Percentiles rank a stretch among this genome's conserved stretches.
Conservation (phyloP, 1,140 invertebrate genomes). For the Pseudobourletiella spinata region DNA sequence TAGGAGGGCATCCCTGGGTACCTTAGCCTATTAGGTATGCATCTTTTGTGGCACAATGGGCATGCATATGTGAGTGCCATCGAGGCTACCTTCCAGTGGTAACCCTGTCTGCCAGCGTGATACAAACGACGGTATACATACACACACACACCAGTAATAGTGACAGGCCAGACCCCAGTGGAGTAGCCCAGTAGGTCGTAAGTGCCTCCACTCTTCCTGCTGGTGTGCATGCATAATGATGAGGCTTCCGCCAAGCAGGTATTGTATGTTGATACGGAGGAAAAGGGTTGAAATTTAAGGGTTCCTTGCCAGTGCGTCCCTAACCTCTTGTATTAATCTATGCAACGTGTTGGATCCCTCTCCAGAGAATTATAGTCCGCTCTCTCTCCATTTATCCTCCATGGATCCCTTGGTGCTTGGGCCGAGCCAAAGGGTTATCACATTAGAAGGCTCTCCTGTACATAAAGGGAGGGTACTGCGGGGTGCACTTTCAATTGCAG, state of each 20-base stretch:
- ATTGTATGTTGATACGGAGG: not conserved
- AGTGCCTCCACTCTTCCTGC: not conserved
- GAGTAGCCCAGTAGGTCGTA: not conserved
- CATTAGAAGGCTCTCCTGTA: no score
- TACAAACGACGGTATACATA: not conserved
- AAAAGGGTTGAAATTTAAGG: conserved; percentile 13
- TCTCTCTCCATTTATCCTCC: no score
- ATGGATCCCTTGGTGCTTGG: no score
- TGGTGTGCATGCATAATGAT: conserved; percentile 7
- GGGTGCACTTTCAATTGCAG: no score
- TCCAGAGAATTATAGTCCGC: not conserved
- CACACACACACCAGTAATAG: no score
- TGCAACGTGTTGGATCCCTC: not conserved
- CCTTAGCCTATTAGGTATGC: conserved; percentile 10
- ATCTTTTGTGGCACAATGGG: not conserved
- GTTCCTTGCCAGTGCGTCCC: conserved; percentile 4
- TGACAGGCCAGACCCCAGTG: no score
- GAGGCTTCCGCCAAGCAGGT: not conserved
- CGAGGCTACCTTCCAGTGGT: not conserved
- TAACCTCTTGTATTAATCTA: not conserved
- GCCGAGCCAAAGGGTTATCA: no score
- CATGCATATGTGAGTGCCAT: not conserved
- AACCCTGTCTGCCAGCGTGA: not conserved
- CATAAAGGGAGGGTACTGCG: no score
- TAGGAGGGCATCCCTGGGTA: not conserved